phyloP scores from a whole-genome alignment of 1,140 invertebrate genomes.

The Apis cerana region DNA sequence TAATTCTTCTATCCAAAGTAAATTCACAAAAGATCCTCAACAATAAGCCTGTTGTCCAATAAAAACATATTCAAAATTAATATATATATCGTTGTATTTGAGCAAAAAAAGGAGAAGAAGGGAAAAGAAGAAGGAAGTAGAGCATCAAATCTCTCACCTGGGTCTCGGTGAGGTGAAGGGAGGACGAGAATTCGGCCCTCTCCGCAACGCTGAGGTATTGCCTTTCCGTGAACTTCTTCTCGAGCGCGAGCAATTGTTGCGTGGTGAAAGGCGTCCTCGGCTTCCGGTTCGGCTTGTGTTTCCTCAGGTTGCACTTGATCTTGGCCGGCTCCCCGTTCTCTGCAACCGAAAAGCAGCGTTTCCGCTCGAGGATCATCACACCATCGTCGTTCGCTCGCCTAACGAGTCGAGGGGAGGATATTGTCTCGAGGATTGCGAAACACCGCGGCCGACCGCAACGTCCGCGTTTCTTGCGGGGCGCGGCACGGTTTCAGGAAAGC shows the following conservation, averaged over 20 bases:
- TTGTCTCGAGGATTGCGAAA: slow-evolving; percentile 21
- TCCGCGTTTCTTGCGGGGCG: slow-evolving; percentile 62
- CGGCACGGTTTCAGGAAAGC: slow-evolving; percentile 21
- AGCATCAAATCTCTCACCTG: slow-evolving; percentile 83
- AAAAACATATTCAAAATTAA: too few species aligned
- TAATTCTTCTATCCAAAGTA: too few species aligned
- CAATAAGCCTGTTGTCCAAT: too few species aligned
- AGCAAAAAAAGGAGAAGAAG: too few species aligned
- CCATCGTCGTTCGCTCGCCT: slow-evolving; percentile 12
- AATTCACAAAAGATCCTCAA: too few species aligned
- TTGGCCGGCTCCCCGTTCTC: slow-evolving; percentile 89
- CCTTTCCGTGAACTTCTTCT: slow-evolving; percentile 97
- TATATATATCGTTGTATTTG: too few species aligned
- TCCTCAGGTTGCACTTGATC: slow-evolving; percentile 95
- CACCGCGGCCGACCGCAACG: slow-evolving; percentile 56
- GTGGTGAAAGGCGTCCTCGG: slow-evolving; percentile 98
- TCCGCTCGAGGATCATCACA: slow-evolving; percentile 45
- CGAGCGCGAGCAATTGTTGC: slow-evolving; percentile 95
- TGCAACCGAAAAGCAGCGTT: slow-evolving; percentile 69
- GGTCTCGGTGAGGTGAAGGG: slow-evolving; percentile 96
- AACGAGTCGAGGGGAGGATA: not conserved
- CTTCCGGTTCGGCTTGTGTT: slow-evolving; percentile 98
- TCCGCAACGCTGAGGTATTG: slow-evolving; percentile 98
- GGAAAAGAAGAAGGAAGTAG: not conserved
- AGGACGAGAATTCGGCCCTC: slow-evolving; percentile 97